Evolutionary conservation across 2,797 vertebrate genomes (phyloP).

Genomic region (Sandelia bainsii): DNA sequence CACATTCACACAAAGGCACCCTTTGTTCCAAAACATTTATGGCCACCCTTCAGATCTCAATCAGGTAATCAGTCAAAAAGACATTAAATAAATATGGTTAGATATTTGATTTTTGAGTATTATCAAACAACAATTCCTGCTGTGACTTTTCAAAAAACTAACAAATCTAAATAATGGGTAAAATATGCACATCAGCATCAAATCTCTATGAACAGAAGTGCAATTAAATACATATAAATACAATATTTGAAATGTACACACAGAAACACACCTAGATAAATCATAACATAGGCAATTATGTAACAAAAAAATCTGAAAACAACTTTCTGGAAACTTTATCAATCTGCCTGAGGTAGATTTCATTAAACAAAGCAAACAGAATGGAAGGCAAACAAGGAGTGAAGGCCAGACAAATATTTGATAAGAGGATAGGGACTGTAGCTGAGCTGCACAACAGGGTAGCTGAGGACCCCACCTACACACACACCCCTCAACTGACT

Average conservation of each 20-base stretch:
- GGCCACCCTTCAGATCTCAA: slow-evolving; percentile 65
- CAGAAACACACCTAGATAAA: slow-evolving; percentile 8
- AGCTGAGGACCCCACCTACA: slow-evolving; percentile 59
- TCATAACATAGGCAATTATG: slow-evolving; percentile 50
- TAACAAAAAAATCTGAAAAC: slow-evolving; percentile 49
- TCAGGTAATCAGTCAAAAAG: slow-evolving; percentile 79
- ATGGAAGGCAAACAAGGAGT: slow-evolving; percentile 87
- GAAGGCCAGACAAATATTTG: slow-evolving; percentile 94
- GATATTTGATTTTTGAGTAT: slow-evolving; percentile 33
- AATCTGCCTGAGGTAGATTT: slow-evolving; percentile 78
- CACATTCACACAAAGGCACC: slow-evolving; percentile 76
- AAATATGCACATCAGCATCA: slow-evolving; percentile 6
- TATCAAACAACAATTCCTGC: slow-evolving; percentile 35
- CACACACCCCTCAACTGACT: slow-evolving; percentile 56
- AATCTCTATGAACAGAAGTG: slow-evolving; percentile 19
- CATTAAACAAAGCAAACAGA: slow-evolving; percentile 88
- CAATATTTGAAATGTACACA: not conserved
- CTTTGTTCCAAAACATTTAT: slow-evolving; percentile 75
- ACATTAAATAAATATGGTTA: slow-evolving; percentile 77
- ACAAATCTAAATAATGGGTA: slow-evolving; percentile 1
- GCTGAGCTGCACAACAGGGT: slow-evolving; percentile 78
- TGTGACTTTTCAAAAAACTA: slow-evolving; percentile 20
- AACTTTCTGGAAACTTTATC: slow-evolving; percentile 80
- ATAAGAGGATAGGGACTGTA: slow-evolving; percentile 84
- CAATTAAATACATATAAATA: not conserved